phyloP scores from a whole-genome alignment of 2,797 vertebrate genomes.

The Erethizon dorsatum region DNA sequence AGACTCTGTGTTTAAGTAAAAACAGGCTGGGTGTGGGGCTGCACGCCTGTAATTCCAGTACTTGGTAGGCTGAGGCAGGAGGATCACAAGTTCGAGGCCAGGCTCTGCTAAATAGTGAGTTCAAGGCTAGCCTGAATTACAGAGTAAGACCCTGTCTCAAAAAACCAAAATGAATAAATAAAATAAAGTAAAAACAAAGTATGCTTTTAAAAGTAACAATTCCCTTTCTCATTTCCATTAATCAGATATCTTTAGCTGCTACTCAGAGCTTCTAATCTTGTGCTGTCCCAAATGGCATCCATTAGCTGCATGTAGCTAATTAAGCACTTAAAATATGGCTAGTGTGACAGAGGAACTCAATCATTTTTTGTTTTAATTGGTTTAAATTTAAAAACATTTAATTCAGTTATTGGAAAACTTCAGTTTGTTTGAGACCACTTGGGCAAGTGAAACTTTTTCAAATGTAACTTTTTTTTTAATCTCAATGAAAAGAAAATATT shows the following conservation, averaged over 20 bases:
- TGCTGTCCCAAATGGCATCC: background rate
- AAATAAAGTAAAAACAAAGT: background rate
- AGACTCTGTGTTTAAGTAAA: constrained; percentile 16
- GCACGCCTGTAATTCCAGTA: background rate
- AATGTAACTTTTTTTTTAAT: constrained; percentile 37
- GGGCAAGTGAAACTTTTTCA: constrained; percentile 37
- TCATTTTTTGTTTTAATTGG: constrained; percentile 27
- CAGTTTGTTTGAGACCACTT: constrained; percentile 5
- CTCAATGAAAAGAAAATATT: constrained; percentile 61
- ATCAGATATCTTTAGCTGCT: background rate
- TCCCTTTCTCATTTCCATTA: constrained; percentile 33
- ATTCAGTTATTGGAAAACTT: constrained; percentile 23
- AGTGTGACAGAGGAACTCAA: background rate
- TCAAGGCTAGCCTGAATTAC: background rate
- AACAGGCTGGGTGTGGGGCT: background rate
- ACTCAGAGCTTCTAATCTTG: background rate
- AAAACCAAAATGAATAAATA: background rate
- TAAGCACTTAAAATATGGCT: background rate
- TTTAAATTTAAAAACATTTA: constrained; percentile 49
- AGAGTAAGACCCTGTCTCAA: background rate
- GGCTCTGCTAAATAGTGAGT: background rate
- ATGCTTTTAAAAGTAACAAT: constrained; percentile 9
- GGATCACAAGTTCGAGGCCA: background rate
- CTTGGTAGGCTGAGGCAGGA: background rate
- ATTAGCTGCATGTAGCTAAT: background rate